phyloP scores from a whole-genome alignment of 1,140 invertebrate species.

The Papilio aristodemus region DNA sequence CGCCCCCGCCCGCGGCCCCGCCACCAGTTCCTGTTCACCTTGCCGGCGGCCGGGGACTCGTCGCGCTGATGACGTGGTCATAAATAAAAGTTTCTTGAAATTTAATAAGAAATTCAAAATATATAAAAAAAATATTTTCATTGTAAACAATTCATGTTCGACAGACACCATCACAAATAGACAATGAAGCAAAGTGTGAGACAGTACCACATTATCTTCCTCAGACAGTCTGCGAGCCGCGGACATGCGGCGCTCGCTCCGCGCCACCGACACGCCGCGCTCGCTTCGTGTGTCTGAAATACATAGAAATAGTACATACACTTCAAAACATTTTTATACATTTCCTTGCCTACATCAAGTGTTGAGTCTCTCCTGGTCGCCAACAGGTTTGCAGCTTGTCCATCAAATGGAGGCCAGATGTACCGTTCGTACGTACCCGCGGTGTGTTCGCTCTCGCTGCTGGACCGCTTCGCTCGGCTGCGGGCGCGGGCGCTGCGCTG shows the following conservation, averaged over 20 bases:
- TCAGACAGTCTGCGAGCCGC: conserved; percentile 46
- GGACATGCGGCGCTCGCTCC: conserved; percentile 49
- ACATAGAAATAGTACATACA: conserved; percentile 19
- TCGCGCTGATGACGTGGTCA: conserved; percentile 46
- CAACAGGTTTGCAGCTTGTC: too few relatives aligned
- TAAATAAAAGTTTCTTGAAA: too few relatives aligned
- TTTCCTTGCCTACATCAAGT: too few relatives aligned
- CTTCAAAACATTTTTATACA: too few relatives aligned
- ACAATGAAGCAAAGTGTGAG: too few relatives aligned
- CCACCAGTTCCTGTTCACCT: conserved; percentile 48
- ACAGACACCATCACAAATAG: too few relatives aligned
- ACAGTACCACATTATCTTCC: conserved; percentile 54
- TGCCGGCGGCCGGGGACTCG: conserved; percentile 39
- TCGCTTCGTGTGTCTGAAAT: conserved; percentile 53
- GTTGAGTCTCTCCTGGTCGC: too few relatives aligned
- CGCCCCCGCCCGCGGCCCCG: conserved; percentile 51
- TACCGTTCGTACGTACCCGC: conserved; percentile 39
- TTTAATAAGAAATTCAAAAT: too few relatives aligned
- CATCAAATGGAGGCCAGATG: too few relatives aligned
- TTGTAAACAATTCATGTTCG: too few relatives aligned
- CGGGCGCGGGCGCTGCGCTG: conserved; percentile 34
- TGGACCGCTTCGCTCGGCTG: conserved; percentile 38
- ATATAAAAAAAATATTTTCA: too few relatives aligned
- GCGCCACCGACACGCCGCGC: conserved; percentile 55
- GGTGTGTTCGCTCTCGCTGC: conserved; percentile 53